Evolutionary conservation across 2,113 vertebrate species (phyloP).

Genomic region (Menidia beryllina): DNA sequence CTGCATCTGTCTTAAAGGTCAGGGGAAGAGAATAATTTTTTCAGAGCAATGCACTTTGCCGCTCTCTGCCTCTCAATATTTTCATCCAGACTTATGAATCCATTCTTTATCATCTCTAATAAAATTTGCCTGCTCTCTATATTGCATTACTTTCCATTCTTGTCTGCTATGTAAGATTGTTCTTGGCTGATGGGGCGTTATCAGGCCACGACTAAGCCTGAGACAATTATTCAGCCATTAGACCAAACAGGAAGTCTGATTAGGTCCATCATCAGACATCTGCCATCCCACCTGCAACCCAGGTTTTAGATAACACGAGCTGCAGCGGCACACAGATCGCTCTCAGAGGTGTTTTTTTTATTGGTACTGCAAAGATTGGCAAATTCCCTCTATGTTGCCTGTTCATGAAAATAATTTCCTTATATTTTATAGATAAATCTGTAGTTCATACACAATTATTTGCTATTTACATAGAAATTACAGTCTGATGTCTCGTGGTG

Average conservation of each 20-base stretch:
- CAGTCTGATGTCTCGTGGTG: background rate
- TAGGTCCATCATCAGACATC: constrained; percentile 62
- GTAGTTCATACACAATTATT: background rate
- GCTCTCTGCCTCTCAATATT: constrained; percentile 52
- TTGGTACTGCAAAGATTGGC: background rate
- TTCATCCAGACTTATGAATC: constrained; percentile 73
- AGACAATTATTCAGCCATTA: constrained; percentile 72
- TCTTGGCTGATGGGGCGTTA: constrained; percentile 53
- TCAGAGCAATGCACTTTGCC: constrained; percentile 45
- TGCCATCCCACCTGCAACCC: constrained; percentile 61
- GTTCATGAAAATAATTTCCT: background rate
- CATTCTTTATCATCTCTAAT: constrained; percentile 73
- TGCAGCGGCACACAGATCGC: constrained; percentile 1
- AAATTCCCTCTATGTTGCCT: background rate
- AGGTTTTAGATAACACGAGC: constrained; percentile 31
- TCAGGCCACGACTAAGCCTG: constrained; percentile 51
- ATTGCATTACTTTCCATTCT: constrained; percentile 68
- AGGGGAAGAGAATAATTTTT: constrained; percentile 52
- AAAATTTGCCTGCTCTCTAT: constrained; percentile 62
- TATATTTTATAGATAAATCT: background rate
- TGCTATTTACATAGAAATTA: background rate
- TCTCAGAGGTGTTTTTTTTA: constrained; percentile 2
- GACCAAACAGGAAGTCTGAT: constrained; percentile 61
- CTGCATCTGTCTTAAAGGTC: constrained; percentile 55
- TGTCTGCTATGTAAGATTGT: constrained; percentile 52